Percentiles rank a stretch among this genome's conserved stretches.
Conservation (phyloP, 2,888 invertebrate species). For the Drosophila macrospina region DNA sequence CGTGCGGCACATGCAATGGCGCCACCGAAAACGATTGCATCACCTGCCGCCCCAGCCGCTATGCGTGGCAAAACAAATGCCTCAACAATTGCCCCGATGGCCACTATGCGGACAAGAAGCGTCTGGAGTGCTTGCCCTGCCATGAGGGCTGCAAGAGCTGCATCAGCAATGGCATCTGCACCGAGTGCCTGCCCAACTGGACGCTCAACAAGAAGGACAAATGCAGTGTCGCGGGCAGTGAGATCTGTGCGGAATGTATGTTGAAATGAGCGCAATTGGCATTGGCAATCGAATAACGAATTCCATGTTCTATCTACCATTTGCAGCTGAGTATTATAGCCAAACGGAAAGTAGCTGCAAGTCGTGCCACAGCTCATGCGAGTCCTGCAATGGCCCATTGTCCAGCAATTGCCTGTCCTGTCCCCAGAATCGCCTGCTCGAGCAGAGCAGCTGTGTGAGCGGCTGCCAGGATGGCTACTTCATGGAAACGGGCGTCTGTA, state of each 20-base stretch:
- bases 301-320: too few species aligned
- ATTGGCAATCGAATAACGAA: too few species aligned
- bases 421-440: constrained; percentile 89
- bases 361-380: constrained; percentile 92
- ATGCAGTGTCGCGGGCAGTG: constrained; percentile 90
- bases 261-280: too few species aligned
- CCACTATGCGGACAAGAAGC: constrained; percentile 91
- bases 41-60: constrained; percentile 91
- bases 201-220: constrained; percentile 91
- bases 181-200: constrained; percentile 91
- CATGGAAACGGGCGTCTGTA: constrained; percentile 90
- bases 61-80: constrained; percentile 90
- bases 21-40: constrained; percentile 92
- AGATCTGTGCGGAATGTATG: constrained; percentile 89
- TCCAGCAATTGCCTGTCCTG: constrained; percentile 91
- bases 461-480: constrained; percentile 92
- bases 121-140: constrained; percentile 92
- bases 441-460: constrained; percentile 90
- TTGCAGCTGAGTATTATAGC: constrained; percentile 90
- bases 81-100: constrained; percentile 90
- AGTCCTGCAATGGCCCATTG: constrained; percentile 92
- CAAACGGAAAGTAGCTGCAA: constrained; percentile 90
- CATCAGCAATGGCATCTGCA: constrained; percentile 89
- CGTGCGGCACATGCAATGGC: constrained; percentile 93
- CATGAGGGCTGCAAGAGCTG: constrained; percentile 92